These are phyloP conservation scores for Cottus gobio DNA, from an alignment of 2,113 vertebrate genomes.

Conservation along the genomic window DNA sequence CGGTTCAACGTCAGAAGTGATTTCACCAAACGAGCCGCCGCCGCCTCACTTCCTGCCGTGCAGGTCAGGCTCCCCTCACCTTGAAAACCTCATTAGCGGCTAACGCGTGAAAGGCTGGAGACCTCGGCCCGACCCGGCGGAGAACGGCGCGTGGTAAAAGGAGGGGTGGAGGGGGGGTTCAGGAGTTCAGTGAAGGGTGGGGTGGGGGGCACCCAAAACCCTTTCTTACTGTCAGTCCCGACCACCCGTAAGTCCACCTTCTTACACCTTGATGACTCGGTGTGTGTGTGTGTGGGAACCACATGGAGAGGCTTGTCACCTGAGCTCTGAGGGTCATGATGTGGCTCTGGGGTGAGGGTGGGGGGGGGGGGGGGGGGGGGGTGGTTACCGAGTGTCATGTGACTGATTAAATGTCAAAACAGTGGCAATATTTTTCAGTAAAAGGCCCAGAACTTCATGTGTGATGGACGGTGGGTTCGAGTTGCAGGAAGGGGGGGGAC, in stretches of 20 bases:
- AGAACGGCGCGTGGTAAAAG: slow-evolving; percentile 73
- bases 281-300: slow-evolving; percentile 31
- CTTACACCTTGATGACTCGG: slow-evolving; percentile 56
- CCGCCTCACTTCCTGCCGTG: slow-evolving; percentile 40
- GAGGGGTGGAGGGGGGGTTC: slow-evolving; percentile 56
- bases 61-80: slow-evolving; percentile 70
- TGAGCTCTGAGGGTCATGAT: slow-evolving; percentile 15
- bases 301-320: slow-evolving; percentile 21
- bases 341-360: not conserved
- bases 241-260: slow-evolving; percentile 65
- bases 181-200: slow-evolving; percentile 69
- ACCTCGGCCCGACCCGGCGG: slow-evolving; percentile 71
- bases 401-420: slow-evolving; percentile 28
- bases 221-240: slow-evolving; percentile 47
- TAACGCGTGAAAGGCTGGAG: slow-evolving; percentile 71
- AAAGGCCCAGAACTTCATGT: not conserved
- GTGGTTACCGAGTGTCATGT: slow-evolving; percentile 12
- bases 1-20: slow-evolving; percentile 67
- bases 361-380: slow-evolving; percentile 23
- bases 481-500: not conserved
- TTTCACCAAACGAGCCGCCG: slow-evolving; percentile 39
- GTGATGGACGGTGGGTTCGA: not conserved
- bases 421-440: slow-evolving; percentile 14
- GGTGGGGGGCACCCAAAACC: slow-evolving; percentile 37
- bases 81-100: slow-evolving; percentile 78